These are phyloP conservation scores for Clarias macrocephalus DNA, from an alignment of 2,113 vertebrate genomes.

Conservation along the genomic window DNA sequence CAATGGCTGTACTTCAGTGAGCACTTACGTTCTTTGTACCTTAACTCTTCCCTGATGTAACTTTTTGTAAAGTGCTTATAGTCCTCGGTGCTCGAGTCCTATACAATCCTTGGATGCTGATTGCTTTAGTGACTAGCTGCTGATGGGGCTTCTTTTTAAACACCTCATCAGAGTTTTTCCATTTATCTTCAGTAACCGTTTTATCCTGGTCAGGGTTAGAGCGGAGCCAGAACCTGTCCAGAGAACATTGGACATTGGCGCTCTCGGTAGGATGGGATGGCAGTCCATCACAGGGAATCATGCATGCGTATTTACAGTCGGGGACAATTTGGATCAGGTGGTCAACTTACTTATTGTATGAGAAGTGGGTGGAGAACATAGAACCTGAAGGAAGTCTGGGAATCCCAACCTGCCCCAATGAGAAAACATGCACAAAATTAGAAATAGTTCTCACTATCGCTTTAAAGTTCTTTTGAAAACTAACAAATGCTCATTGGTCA, in stretches of 20 bases:
- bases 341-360: background rate
- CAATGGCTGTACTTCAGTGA: background rate
- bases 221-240: background rate
- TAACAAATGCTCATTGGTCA: too few species aligned
- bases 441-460: background rate
- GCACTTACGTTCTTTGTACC: slow-evolving; percentile 9
- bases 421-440: background rate
- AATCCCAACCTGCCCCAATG: background rate
- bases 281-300: background rate
- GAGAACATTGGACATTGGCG: background rate
- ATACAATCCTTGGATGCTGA: background rate
- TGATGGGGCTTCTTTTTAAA: background rate
- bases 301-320: background rate
- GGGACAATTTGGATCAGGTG: background rate
- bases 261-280: background rate
- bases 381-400: background rate
- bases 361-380: background rate
- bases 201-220: background rate
- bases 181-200: background rate
- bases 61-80: slow-evolving; percentile 19
- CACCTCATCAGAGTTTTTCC: background rate
- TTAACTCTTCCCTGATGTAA: background rate
- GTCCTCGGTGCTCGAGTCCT: background rate
- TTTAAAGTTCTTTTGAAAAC: too few species aligned
- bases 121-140: slow-evolving; percentile 5